Evolutionary conservation across 2,888 invertebrate genomes (phyloP), one percentile per base, ranked within the genome.

Genomic region (Tetragonisca angustula): DNA sequence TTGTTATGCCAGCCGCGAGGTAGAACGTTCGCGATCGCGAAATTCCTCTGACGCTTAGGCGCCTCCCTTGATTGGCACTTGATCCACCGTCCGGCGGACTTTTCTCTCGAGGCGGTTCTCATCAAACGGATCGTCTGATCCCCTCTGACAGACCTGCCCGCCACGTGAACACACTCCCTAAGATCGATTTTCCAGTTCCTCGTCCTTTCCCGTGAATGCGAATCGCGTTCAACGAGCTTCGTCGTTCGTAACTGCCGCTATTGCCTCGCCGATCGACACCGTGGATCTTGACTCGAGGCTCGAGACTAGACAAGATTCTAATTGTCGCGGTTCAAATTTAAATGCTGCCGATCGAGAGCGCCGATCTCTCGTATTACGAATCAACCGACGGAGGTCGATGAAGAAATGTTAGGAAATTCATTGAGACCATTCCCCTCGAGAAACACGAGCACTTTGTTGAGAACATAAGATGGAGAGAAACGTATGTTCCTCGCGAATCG

Each of bases 1-100:
- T 93, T 93, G 90, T 87, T 82, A 93, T 92, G 92, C 92, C 68
- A 76, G 65, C 62, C 85, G 76, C 85, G 79, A 86, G 68, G 77
- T 59, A 79, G 84, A 87, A 87, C 85, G 84, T 82, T 78, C 88
- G 76, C 87, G 87, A 90, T 91, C 90, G 86, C 77, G 79, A 77
- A 83, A 89, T 89, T 89, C 89, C 89, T 52, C 43, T 87, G 83
- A 77, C 83, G 80, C 86, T 77, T 73, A 87, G 89, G 82, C 88
- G 87, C 89, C 89, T 87, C 87, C 81, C 83, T 87, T 89, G 90
- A 91, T 90, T 89, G 89, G 83, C 89, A 85, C 81, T 71, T 68
- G 81, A 68, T 85, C 69, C 74, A 54, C 64, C 74, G 24, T 62
- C 81, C 84, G 80, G 70, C 76, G 67, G 64, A 74, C 67, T 85